phyloP scores from a whole-genome alignment of 2,113 vertebrate genomes.

The Eurypyga helias region DNA sequence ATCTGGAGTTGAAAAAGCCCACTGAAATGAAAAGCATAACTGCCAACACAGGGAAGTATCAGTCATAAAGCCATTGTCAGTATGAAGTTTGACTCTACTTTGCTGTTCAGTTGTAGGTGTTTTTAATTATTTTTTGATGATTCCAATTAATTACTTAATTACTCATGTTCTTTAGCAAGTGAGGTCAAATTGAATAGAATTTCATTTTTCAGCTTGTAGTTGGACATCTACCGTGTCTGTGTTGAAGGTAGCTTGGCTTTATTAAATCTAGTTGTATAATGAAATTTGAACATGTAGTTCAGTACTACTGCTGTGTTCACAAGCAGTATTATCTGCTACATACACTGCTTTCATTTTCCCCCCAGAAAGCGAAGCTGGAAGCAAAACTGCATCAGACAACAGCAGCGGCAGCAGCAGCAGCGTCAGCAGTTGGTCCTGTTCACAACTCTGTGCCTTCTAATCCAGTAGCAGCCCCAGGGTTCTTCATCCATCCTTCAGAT shows the following conservation, averaged over 20 bases:
- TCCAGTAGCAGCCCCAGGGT: conserved; percentile 90
- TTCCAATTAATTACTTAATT: background rate
- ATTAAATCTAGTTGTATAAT: background rate
- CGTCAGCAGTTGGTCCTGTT: conserved; percentile 88
- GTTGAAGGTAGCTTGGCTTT: background rate
- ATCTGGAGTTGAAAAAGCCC: background rate
- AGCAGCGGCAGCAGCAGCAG: conserved; percentile 83
- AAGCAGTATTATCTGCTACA: conserved; percentile 41
- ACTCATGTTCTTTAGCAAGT: background rate
- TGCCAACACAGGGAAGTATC: background rate
- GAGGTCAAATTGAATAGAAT: background rate
- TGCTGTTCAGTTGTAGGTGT: background rate
- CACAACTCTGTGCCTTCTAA: conserved; percentile 97
- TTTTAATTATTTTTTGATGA: background rate
- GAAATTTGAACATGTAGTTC: background rate
- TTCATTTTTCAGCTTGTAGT: background rate
- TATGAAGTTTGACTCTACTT: background rate
- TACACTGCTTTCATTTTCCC: conserved; percentile 59
- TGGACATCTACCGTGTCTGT: background rate
- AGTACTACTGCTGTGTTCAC: background rate
- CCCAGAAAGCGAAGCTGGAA: conserved; percentile 97
- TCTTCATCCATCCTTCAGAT: conserved; percentile 98
- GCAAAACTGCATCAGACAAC: conserved; percentile 99
- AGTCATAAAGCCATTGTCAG: background rate
- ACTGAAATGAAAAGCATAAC: background rate